Percentiles rank a stretch among this genome's conserved stretches.
These are phyloP conservation scores for Drosophila yooni DNA, from an alignment of 2,888 invertebrate genomes.

Conservation along the genomic window DNA sequence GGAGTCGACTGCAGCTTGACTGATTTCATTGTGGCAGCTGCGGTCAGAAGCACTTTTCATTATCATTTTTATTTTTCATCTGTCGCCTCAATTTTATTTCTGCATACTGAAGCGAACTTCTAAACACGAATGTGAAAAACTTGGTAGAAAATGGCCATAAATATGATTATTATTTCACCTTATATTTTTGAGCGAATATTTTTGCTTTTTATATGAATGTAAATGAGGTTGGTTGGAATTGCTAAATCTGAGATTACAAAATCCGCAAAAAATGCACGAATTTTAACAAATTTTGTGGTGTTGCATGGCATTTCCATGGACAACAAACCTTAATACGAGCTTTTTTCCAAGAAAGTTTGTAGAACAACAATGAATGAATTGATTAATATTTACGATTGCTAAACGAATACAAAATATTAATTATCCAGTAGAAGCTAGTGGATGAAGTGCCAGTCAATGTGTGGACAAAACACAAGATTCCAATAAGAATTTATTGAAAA, in stretches of 20 bases:
- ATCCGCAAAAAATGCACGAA: no score
- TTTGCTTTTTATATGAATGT: background rate
- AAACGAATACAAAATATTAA: background rate
- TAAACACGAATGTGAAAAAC: conserved; percentile 4
- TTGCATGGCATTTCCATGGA: no score
- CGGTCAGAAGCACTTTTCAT: conserved; percentile 17
- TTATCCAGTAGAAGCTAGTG: background rate
- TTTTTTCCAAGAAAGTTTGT: background rate
- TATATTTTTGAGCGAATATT: background rate
- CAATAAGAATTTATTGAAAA: background rate
- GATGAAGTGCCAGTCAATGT: background rate
- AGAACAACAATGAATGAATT: background rate
- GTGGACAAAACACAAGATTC: background rate
- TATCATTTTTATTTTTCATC: conserved; percentile 12
- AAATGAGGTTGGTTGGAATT: background rate
- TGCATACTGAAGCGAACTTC: conserved; percentile 8
- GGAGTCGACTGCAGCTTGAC: conserved; percentile 36
- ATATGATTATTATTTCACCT: background rate
- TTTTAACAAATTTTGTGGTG: background rate
- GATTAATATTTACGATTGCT: background rate
- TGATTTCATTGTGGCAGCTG: conserved; percentile 50
- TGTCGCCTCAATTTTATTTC: conserved; percentile 35
- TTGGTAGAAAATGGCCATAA: background rate
- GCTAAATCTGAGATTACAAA: background rate
- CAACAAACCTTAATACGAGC: background rate